Evolutionary conservation across 1,140 invertebrate genomes (phyloP).

Genomic region (Drosophila lini): DNA sequence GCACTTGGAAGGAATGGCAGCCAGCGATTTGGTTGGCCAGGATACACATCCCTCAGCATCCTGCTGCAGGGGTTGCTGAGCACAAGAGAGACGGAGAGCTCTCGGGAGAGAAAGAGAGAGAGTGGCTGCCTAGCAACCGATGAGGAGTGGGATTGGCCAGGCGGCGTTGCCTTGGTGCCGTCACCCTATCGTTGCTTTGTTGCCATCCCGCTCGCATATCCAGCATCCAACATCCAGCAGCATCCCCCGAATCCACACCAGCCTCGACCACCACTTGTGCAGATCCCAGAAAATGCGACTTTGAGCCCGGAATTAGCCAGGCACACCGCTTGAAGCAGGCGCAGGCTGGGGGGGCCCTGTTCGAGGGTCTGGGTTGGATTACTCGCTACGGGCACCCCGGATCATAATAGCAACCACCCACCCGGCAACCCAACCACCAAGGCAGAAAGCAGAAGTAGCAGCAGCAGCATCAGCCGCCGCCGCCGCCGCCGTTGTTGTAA

Average conservation of each 20-base stretch:
- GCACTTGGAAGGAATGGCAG: constrained; percentile 35
- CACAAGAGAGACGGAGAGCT: constrained; percentile 12
- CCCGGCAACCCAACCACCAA: constrained; percentile 22
- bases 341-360: background rate
- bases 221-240: constrained; percentile 18
- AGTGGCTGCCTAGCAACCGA: constrained; percentile 68
- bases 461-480: constrained; percentile 23
- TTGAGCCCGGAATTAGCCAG: constrained; percentile 80
- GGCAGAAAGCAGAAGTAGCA: background rate
- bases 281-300: constrained; percentile 80
- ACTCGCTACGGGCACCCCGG: constrained; percentile 66
- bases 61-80: constrained; percentile 52
- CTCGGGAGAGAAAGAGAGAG: constrained; percentile 27
- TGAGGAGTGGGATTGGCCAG: constrained; percentile 62
- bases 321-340: constrained; percentile 50
- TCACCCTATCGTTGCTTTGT: constrained; percentile 44
- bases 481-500: constrained; percentile 65
- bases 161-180: constrained; percentile 72
- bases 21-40: constrained; percentile 77
- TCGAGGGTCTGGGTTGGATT: constrained; percentile 70
- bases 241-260: constrained; percentile 29
- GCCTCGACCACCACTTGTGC: constrained; percentile 61
- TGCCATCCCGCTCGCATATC: constrained; percentile 57
- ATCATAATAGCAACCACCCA: constrained; percentile 69
- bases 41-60: constrained; percentile 62